Conservation (phyloP, 2,113 vertebrate genomes). For the Nothocercus nigrocapillus region DNA sequence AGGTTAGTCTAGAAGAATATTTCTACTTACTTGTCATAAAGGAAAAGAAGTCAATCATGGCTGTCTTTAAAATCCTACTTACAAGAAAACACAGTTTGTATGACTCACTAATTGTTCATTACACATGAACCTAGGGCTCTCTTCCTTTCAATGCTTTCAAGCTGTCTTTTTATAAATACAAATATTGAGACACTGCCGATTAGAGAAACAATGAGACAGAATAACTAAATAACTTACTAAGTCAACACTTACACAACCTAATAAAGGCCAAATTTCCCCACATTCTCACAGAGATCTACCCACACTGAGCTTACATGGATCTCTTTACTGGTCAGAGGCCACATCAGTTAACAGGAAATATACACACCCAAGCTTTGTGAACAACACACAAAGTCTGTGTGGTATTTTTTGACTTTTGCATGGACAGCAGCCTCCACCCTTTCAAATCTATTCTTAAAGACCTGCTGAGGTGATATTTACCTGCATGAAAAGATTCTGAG, state of each 20-base stretch:
- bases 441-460: background rate
- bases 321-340: background rate
- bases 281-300: background rate
- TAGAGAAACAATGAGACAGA: slow-evolving; percentile 64
- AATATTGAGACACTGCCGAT: slow-evolving; percentile 82
- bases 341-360: background rate
- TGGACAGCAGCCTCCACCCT: background rate
- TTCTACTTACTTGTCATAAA: slow-evolving; percentile 55
- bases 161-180: slow-evolving; percentile 76
- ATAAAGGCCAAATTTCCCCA: slow-evolving; percentile 13
- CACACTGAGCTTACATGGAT: background rate
- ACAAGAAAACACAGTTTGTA: slow-evolving; percentile 65
- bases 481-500: background rate
- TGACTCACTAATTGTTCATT: slow-evolving; percentile 78
- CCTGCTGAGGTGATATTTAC: background rate
- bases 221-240: slow-evolving; percentile 72
- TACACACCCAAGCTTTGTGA: fast-evolving
- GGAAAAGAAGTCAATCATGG: slow-evolving; percentile 52
- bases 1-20: slow-evolving; percentile 28
- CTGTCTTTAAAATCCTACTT: slow-evolving; percentile 65
- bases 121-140: slow-evolving; percentile 61
- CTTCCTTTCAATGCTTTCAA: slow-evolving; percentile 72
- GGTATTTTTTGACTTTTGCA: background rate
- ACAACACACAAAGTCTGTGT: background rate
- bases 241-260: slow-evolving; percentile 66